Evolutionary conservation across 2,888 invertebrate species (phyloP), one percentile per base, ranked within the genome.

Genomic region (Papilio protenor): DNA sequence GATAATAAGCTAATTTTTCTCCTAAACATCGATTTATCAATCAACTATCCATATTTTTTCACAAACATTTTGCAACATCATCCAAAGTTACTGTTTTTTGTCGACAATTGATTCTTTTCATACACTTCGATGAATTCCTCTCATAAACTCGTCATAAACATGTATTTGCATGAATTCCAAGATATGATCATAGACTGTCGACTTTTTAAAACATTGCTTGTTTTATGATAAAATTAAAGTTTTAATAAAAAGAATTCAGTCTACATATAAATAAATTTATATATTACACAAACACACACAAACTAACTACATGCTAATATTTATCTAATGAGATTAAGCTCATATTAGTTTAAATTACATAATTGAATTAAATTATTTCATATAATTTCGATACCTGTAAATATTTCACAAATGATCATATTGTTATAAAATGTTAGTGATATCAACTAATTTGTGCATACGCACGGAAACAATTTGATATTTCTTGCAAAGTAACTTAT

Each of bases 271-370:
- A 33, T 64, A 33, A 33, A 61, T 21, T 23, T 23, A 16, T n/a
- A 61, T 61, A 27, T 27, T 18, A 61, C 40, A 45, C 66, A 69
- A 45, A 73, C 59, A 52, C 71, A 70, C n/a, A 76, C 71, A 64
- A 76, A 79, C 71, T 64, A 75, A 72, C 74, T 80, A 80, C 59
- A 76, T 23, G 21, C 77, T 77, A 78, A 74, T 79, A 80, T 80
- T 81, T 79, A 79, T 79, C 76, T 82, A 81, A 83, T 81, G 84
- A 84, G 84, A 83, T 77, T 85, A 86, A 87, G 84, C 87, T 87
- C 86, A 85, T 82, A 78, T 81, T 79, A 77, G 79, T 82, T 81
- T 45, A 75, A 52, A 52, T 49, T 76, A 52, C 40, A 45, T 74
- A 57, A 73, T 73, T 14, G n/a, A 69, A 76, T 45, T 33, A 70